Base-by-base conservation (phyloP, 2,113 vertebrate genomes). In the Drymodes brunneopygia region DNA sequence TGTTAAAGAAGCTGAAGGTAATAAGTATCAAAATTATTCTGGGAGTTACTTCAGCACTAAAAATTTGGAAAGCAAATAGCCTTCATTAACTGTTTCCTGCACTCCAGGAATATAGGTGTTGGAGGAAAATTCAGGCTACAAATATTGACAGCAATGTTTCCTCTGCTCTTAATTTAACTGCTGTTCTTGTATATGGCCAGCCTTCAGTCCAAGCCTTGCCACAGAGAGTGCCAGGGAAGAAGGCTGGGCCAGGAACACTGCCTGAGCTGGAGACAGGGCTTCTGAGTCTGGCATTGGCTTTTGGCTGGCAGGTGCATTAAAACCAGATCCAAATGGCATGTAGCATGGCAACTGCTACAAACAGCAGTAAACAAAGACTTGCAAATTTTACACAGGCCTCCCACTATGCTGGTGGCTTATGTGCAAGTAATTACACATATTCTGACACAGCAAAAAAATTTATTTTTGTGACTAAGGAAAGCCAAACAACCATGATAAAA, bases 311-410 rank as follows among this genome's bases (percentile, higher is more conserved):
- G 51, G 31, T 88, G 15, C n/a, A 8, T 54, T 71, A 62, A 60
- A 89, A 90, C n/a, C 69, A 67, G 69, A 35, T 67, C 80, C n/a
- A 91, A 92, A 78, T n/a, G n/a, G n/a, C n/a, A n/a, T n/a, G n/a
- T n/a, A n/a, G 64, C 56, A 5, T 78, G 80, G 82, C 67, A 94
- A 70, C 95, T 75, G 65, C 79, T 60, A 45, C 70, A 83, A 95
- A 88, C 65, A 97, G 29, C 64, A 86, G 72, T 71, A 91, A 96
- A 95, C 79, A 95, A 73, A 88, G 56, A 17, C 69, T 78, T 80
- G 38, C 12, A 54, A 57, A 50, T 82, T 31, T 42, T 77, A 28
- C 13, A 33, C 44, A 19, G n/a, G 10, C 13, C 15, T 86, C 8
- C 60, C n/a, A 36, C 25, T 67, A 48, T 54, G 27, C 53, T 67